Evolutionary conservation across 2,888 invertebrate genomes (phyloP).

Genomic region (Steromphala cineraria): DNA sequence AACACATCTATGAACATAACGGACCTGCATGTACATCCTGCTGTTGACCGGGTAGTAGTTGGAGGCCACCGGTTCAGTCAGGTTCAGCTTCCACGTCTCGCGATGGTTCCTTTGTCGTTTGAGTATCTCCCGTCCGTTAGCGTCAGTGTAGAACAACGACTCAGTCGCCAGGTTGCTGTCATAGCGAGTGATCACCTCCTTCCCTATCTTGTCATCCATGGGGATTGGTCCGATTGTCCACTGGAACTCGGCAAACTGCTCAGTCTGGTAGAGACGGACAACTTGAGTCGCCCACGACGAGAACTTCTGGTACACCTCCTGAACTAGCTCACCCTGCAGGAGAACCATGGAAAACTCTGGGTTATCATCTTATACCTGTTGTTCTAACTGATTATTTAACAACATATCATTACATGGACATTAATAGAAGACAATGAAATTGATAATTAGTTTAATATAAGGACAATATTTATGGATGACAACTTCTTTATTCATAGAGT

Average conservation of each 20-base stretch:
- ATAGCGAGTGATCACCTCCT: slow-evolving; percentile 88
- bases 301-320: slow-evolving; percentile 85
- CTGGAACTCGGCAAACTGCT: slow-evolving; percentile 77
- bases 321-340: slow-evolving; percentile 78
- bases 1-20: background rate
- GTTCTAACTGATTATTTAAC: too few species aligned
- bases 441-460: too few species aligned
- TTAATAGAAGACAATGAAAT: too few species aligned
- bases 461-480: too few species aligned
- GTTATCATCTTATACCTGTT: too few species aligned
- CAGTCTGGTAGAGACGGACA: slow-evolving; percentile 64
- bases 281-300: slow-evolving; percentile 78
- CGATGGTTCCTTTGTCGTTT: slow-evolving; percentile 80
- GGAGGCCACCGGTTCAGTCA: slow-evolving; percentile 76
- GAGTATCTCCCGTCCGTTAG: slow-evolving; percentile 92
- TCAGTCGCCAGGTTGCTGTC: slow-evolving; percentile 76
- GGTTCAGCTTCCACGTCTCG: slow-evolving; percentile 83
- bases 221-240: slow-evolving; percentile 80
- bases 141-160: slow-evolving; percentile 88
- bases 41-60: slow-evolving; percentile 97
- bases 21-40: slow-evolving; percentile 79
- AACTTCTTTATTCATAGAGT: too few species aligned
- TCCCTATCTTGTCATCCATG: slow-evolving; percentile 79
- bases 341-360: background rate
- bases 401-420: too few species aligned